Evolutionary conservation across 2,888 invertebrate species (phyloP), one percentile per base, ranked within the genome.

Genomic region (Ophion obscuratus): DNA sequence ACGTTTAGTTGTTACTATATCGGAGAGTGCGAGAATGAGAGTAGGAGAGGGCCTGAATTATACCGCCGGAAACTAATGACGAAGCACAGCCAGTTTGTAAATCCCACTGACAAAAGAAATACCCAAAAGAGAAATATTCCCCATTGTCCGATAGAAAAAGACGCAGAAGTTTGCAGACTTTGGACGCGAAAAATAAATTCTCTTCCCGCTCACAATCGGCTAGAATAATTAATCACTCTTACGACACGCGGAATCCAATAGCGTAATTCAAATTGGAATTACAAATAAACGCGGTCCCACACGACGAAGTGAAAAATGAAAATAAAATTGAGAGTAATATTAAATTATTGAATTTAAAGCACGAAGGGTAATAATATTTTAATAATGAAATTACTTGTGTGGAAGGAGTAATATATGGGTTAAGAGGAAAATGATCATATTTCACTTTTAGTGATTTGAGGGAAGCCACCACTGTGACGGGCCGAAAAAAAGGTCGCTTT

Each of bases 61-160:
- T 89, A 86, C 89, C 75, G 14, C 64, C 87, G 87, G 86, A 89
- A 92, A 93, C 91, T 91, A 92, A 92, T 92, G 92, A 89, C 87
- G 87, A 80, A 89, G 87, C 47, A 83, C 24, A 75, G 36, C 83
- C 57, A 57, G 40, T 80, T 77, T 86, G 85, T 90, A 88, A 90
- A 90, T 88, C 89, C 89, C 74, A 84, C 85, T 40, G 74, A 57
- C 87, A 88, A 91, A 91, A 91, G 87, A 85, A 68, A 70, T 67
- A 64, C 59, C 24, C 36, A 64, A 40, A 24, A 80, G 9, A 40
- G 7, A 67, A 76, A 74, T 66, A 90, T 90, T 92, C 91, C 91
- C 91, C 77, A 87, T 88, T 88, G 90, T 88, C 89, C 89, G 88
- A 91, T 92, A 88, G 85, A 79, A 53, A 76, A 73, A 76, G 27